phyloP scores from a whole-genome alignment of 2,113 vertebrate species.

The Peromyscus polionotus region DNA sequence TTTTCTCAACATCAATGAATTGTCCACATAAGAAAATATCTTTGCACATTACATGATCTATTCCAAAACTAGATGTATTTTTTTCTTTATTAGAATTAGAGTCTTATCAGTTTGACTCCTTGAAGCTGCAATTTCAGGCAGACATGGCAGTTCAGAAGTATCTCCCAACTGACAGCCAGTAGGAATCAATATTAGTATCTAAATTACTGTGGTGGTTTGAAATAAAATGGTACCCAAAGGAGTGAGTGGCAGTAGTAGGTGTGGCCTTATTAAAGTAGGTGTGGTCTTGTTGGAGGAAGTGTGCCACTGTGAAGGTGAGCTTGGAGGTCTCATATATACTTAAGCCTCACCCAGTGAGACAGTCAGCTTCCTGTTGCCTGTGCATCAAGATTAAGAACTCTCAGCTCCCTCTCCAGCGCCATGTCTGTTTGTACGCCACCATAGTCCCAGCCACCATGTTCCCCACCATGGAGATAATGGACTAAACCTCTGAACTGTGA shows the following conservation, averaged over 20 bases:
- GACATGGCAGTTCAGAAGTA: not conserved
- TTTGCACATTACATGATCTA: not conserved
- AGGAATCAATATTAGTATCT: not conserved
- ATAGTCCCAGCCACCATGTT: not conserved
- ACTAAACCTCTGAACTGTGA: not conserved
- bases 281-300: not conserved
- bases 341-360: not conserved
- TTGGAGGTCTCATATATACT: not conserved
- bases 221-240: not conserved
- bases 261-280: not conserved
- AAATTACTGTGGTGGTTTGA: not conserved
- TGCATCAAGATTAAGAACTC: not conserved
- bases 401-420: not conserved
- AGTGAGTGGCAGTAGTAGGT: not conserved
- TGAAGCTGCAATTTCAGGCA: not conserved
- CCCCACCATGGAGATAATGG: not conserved
- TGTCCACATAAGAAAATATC: not conserved
- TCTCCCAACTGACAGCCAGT: not conserved
- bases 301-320: not conserved
- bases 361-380: not conserved
- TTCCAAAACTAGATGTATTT: slow-evolving; percentile 11
- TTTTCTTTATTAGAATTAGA: not conserved
- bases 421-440: not conserved
- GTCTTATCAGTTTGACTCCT: not conserved
- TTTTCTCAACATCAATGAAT: slow-evolving; percentile 10